These are phyloP conservation scores for Condylostylus longicornis DNA, from an alignment of 1,140 invertebrate genomes.

Conservation along the genomic window DNA sequence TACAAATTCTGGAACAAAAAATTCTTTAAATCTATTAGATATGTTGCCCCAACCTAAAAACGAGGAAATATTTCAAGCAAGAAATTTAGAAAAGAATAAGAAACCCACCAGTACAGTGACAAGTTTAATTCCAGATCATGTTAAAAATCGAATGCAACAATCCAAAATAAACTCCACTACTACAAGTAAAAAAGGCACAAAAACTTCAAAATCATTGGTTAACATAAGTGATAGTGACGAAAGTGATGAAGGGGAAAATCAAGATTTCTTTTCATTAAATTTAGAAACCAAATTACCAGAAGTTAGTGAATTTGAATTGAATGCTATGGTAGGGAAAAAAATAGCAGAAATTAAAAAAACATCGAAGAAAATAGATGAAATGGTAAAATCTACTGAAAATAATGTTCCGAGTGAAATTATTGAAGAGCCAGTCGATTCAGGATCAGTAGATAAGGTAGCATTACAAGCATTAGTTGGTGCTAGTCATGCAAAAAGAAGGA, in stretches of 20 bases:
- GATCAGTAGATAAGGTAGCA: slow-evolving; percentile 13
- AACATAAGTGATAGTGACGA: slow-evolving; percentile 32
- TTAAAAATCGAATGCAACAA: slow-evolving; percentile 12
- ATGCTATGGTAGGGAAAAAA: slow-evolving; percentile 22
- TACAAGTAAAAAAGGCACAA: slow-evolving; percentile 3
- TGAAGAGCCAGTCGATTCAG: slow-evolving; percentile 7
- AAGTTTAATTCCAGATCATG: slow-evolving; percentile 22
- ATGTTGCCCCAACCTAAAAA: slow-evolving; percentile 39
- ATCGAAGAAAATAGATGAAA: slow-evolving; percentile 12
- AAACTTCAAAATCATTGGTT: slow-evolving; percentile 4
- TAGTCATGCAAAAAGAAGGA: slow-evolving; percentile 26
- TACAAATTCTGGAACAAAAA: slow-evolving; percentile 8
- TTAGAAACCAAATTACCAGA: slow-evolving; percentile 22
- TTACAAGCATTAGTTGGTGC: slow-evolving; percentile 24
- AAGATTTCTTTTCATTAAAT: slow-evolving; percentile 41
- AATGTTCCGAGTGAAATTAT: slow-evolving; percentile 6
- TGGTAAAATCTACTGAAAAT: slow-evolving; percentile 11
- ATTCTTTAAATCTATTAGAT: slow-evolving; percentile 30
- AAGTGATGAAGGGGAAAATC: slow-evolving; percentile 24
- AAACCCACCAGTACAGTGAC: neutral
- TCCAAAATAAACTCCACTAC: slow-evolving; percentile 7
- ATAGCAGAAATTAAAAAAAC: slow-evolving; percentile 5
- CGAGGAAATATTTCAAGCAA: slow-evolving; percentile 18
- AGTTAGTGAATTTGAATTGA: slow-evolving; percentile 25
- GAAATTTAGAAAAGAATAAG: slow-evolving; percentile 21